phyloP scores from a whole-genome alignment of 2,797 vertebrate species.

The Acropternis orthonyx region DNA sequence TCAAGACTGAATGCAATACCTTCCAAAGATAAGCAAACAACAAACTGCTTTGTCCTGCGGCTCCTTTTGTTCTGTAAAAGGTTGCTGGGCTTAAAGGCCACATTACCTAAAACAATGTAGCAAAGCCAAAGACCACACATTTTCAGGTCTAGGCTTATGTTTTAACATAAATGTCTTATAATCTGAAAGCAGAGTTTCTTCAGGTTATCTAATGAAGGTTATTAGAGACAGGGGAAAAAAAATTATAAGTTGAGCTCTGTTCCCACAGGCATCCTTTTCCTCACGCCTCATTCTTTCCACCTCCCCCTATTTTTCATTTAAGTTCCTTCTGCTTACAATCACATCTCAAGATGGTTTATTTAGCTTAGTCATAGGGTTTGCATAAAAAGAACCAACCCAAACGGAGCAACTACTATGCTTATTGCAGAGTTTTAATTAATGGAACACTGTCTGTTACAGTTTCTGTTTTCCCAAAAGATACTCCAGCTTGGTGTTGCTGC shows the following conservation, averaged over 20 bases:
- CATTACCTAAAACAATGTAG: neutral
- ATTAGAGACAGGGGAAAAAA: neutral
- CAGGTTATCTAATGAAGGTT: neutral
- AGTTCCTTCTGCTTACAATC: neutral
- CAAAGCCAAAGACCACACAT: conserved; percentile 8
- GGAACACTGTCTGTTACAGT: neutral
- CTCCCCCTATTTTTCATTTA: neutral
- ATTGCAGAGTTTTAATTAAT: neutral
- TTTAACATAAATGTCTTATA: neutral
- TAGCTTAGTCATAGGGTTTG: neutral
- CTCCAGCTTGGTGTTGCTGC: neutral
- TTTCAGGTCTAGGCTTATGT: neutral
- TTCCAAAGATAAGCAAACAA: neutral
- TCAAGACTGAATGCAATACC: neutral
- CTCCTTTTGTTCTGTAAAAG: neutral
- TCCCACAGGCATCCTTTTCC: neutral
- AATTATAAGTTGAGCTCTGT: neutral
- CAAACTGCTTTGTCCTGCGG: neutral
- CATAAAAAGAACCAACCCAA: neutral
- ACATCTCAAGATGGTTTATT: neutral
- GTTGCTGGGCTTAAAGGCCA: neutral
- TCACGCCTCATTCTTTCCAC: neutral
- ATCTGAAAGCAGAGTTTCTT: neutral
- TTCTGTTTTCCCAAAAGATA: neutral
- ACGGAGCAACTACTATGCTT: neutral